These are phyloP conservation scores for Phalacrocorax brasilianus DNA, from an alignment of 2,113 vertebrate genomes.

Conservation along the genomic window DNA sequence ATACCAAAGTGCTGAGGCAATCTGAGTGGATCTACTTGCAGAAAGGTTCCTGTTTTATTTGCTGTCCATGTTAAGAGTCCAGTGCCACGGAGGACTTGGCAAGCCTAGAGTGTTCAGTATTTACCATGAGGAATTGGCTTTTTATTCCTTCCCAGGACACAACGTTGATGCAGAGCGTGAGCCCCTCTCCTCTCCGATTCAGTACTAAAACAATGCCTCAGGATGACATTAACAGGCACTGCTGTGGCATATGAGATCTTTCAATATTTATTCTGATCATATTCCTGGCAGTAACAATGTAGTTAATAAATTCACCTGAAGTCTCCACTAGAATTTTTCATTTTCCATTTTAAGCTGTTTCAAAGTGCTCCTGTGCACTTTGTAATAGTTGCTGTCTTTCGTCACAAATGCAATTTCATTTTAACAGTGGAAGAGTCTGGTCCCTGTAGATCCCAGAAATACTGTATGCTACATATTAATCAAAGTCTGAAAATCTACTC, in stretches of 20 bases:
- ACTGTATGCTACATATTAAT: background rate
- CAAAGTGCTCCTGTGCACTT: background rate
- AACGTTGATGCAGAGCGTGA: background rate
- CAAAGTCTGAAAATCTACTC: background rate
- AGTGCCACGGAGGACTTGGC: slow-evolving; percentile 12
- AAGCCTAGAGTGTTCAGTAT: background rate
- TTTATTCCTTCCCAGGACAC: slow-evolving; percentile 24
- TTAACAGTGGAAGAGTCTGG: background rate
- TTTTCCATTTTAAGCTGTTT: slow-evolving; percentile 14
- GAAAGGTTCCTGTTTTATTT: slow-evolving; percentile 25
- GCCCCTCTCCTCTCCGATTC: background rate
- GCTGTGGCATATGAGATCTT: background rate
- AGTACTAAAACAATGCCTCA: background rate
- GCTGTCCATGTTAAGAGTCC: background rate
- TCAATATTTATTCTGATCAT: slow-evolving; percentile 49
- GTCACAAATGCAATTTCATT: background rate
- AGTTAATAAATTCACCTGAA: slow-evolving; percentile 57
- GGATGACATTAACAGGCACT: slow-evolving; percentile 22
- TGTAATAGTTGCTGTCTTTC: background rate
- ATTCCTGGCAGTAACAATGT: slow-evolving; percentile 21
- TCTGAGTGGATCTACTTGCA: background rate
- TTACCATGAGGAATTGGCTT: background rate
- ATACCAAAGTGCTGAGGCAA: slow-evolving; percentile 9
- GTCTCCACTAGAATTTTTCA: slow-evolving; percentile 31
- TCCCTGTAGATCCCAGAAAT: background rate